Percentiles rank a stretch among this genome's conserved stretches.
Evolutionary conservation across 2,797 vertebrate species (phyloP).

Genomic region (Ptychadena robeensis): DNA sequence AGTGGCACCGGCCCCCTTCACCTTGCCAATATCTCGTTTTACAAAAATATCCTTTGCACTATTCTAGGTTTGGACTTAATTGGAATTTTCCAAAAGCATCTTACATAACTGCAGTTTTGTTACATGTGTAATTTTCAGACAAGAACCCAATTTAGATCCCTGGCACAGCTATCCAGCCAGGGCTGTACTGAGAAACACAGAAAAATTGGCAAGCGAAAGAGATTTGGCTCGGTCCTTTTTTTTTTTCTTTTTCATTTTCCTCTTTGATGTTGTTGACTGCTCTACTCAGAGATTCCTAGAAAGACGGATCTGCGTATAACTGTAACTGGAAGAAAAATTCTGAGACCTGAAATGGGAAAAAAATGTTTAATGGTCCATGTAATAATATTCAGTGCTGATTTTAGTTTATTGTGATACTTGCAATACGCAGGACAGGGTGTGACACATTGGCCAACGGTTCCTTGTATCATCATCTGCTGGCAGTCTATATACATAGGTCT

Average conservation of each 20-base stretch:
- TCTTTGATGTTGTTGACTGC: constrained; percentile 34
- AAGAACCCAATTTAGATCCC: constrained; percentile 36
- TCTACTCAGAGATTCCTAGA: constrained; percentile 34
- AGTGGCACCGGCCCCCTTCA: neutral
- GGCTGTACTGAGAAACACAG: neutral
- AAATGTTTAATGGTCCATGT: neutral
- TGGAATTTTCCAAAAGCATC: constrained; percentile 43
- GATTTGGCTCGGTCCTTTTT: neutral
- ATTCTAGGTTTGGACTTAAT: constrained; percentile 20
- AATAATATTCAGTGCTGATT: neutral
- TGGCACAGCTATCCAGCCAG: constrained; percentile 19
- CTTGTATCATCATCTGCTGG: constrained; percentile 16
- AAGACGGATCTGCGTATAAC: constrained; percentile 13
- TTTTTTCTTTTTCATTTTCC: neutral
- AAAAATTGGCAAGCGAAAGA: neutral
- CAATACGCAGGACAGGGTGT: neutral
- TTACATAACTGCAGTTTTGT: constrained; percentile 37
- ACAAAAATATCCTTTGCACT: neutral
- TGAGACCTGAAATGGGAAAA: constrained; percentile 17
- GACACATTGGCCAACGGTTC: neutral
- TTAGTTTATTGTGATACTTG: neutral
- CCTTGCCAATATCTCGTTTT: neutral
- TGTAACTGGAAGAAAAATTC: neutral
- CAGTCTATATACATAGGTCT: neutral
- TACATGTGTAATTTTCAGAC: constrained; percentile 35